These are phyloP conservation scores for Alauda arvensis DNA, from an alignment of 2,797 vertebrate species.

Conservation along the genomic window DNA sequence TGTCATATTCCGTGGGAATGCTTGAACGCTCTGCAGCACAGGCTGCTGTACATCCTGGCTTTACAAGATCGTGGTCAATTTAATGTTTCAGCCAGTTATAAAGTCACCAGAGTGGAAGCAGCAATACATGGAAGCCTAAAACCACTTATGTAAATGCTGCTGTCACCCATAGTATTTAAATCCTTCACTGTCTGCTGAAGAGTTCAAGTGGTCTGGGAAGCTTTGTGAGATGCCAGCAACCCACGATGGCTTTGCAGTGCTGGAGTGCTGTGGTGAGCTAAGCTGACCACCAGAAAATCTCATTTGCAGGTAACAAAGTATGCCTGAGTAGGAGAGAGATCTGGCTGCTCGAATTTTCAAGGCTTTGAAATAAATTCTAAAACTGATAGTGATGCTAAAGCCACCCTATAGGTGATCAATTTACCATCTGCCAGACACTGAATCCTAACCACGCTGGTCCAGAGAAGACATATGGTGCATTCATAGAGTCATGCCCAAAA, in stretches of 20 bases:
- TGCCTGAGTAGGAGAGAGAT: background rate
- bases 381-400: slow-evolving; percentile 49
- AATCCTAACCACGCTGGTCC: slow-evolving; percentile 53
- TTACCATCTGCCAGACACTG: slow-evolving; percentile 58
- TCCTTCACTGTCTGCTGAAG: slow-evolving; percentile 25
- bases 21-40: slow-evolving; percentile 44
- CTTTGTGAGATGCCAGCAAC: background rate
- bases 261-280: background rate
- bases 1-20: slow-evolving; percentile 38
- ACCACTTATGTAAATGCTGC: slow-evolving; percentile 27
- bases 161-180: slow-evolving; percentile 12
- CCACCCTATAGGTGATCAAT: slow-evolving; percentile 62
- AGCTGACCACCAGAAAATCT: background rate
- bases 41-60: slow-evolving; percentile 16
- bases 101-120: slow-evolving; percentile 47
- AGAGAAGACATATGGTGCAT: slow-evolving; percentile 63
- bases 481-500: slow-evolving; percentile 64
- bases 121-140: slow-evolving; percentile 26
- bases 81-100: slow-evolving; percentile 40
- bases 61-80: slow-evolving; percentile 51
- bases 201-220: slow-evolving; percentile 30
- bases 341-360: slow-evolving; percentile 6
- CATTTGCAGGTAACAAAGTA: slow-evolving; percentile 14
- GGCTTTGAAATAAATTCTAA: slow-evolving; percentile 31
- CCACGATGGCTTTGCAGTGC: background rate